Base-by-base conservation (phyloP, 1,140 invertebrate genomes). In the Panagrolaimus sp. region DNA sequence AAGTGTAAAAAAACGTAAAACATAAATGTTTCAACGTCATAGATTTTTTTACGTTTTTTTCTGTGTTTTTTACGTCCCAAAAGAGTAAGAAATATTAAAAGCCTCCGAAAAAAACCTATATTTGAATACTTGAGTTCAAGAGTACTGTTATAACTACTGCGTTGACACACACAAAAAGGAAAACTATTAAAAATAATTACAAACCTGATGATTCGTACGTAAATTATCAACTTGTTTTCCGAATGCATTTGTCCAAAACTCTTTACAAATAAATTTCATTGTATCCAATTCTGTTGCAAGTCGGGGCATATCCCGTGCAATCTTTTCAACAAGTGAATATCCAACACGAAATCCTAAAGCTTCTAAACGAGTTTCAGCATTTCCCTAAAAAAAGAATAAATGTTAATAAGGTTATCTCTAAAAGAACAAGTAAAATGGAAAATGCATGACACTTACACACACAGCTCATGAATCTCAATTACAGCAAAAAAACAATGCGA, bases 161-260 rank as follows among this genome's bases (percentile, higher is more conserved):
- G n/a, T n/a, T n/a, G n/a, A n/a, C n/a, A n/a, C n/a, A n/a, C n/a
- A n/a, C n/a, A n/a, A n/a, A n/a, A n/a, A n/a, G n/a, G n/a, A n/a
- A n/a, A n/a, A n/a, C n/a, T n/a, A n/a, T n/a, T n/a, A n/a, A n/a
- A n/a, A n/a, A n/a, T n/a, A n/a, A n/a, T n/a, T n/a, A n/a, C 15
- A 17, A 70, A 82, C 85, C 84, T 96, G 92, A 85, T 98, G 94
- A 85, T 98, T 98, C 15, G 96, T 98, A 75, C 94, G 86, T n/a
- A 98, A 86, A 85, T 97, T 98, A 83, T 98, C 95, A 68, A 98
- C 93, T 85, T 97, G 94, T 84, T 98, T 98, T 79, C 95, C 95
- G 83, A 95, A 98, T 24, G 97, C 88, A 38, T 90, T 89, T 26
- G 90, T 90, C 96, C 96, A 98, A 81, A 98, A 96, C 83, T 98